Evolutionary conservation across 1,140 invertebrate species (phyloP), one percentile per base, ranked within the genome.

Genomic region (Neodiprion fabricii): DNA sequence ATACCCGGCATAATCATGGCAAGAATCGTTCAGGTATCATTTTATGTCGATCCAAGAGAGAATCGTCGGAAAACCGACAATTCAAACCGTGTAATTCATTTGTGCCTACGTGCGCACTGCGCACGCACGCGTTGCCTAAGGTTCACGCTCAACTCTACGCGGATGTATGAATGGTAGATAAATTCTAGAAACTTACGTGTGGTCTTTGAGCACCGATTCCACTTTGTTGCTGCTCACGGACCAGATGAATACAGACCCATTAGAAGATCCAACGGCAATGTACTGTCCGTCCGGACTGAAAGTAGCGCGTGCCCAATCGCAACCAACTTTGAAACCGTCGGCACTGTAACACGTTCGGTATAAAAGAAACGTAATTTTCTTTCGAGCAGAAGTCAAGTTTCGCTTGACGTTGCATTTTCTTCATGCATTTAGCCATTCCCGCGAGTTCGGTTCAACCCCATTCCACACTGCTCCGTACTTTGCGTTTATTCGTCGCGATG

Each of bases 171-270:
- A 40, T 40, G 28, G 28, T 40, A 5, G 28, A 40, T 40, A 40
- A 40, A 40, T 40, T 40, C 2, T 2, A 3, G 28, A 40, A 85
- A 93, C 93, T 93, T 89, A 98, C 96, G 91, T 91, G 84, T 98
- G 96, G 80, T 97, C 96, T 86, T 96, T 97, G 5, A 99, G 91
- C 70, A 95, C 91, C 11, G 92, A 92, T 83, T 99, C 91, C 61
- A 98, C 88, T 87, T 94, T 93, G 72, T 92, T 92, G 17, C 93
- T 92, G 71, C 88, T 86, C 21, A 97, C 92, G 84, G 96, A 96
- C 97, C 97, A 99, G 72, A 99, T 93, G 85, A 94, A 99, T 70
- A 99, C 91, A 48, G 92, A 91, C 17, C 98, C 98, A 88, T 99
- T 97, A 0, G 92, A 91, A 14, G 96, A 96, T 11, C 98, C 98